A percentile compares a stretch with the other conserved stretches of the same genome.
phyloP scores from a whole-genome alignment of 2,888 invertebrate genomes.

The Cheilosia soror region DNA sequence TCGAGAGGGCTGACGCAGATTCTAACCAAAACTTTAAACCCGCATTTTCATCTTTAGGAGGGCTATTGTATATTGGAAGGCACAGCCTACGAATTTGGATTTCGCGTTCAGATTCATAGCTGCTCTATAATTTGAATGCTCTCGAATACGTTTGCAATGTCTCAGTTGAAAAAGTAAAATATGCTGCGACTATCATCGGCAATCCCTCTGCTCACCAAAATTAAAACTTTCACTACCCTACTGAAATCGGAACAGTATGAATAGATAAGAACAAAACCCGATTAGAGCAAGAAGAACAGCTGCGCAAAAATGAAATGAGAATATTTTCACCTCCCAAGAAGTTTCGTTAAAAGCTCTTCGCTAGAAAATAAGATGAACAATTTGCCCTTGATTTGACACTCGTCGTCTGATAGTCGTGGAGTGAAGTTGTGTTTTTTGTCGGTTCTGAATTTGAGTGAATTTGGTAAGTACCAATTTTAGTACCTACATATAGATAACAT shows the following conservation, averaged over 20 bases:
- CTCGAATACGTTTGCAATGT: no score
- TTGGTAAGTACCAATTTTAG: conserved; percentile 62
- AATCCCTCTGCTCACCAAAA: background rate
- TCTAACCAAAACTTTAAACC: no score
- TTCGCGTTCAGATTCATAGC: no score
- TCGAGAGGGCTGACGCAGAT: no score
- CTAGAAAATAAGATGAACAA: conserved; percentile 70
- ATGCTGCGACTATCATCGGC: background rate
- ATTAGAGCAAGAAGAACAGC: conserved; percentile 22
- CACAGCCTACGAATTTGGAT: no score
- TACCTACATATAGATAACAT: background rate
- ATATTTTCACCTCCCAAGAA: conserved; percentile 24
- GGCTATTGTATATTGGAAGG: no score
- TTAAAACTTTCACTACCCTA: conserved; percentile 26
- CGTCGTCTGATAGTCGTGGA: conserved; percentile 70
- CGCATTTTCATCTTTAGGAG: no score
- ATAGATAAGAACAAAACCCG: conserved; percentile 1
- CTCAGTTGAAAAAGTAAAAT: background rate
- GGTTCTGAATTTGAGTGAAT: conserved; percentile 57
- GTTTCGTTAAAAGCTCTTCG: conserved; percentile 66
- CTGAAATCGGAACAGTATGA: conserved; percentile 33
- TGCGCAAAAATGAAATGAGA: conserved; percentile 27
- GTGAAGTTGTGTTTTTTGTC: conserved; percentile 68
- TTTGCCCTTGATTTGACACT: conserved; percentile 76
- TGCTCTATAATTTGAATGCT: no score